phyloP scores from a whole-genome alignment of 1,140 invertebrate genomes.

The Doryteuthis pealeii region DNA sequence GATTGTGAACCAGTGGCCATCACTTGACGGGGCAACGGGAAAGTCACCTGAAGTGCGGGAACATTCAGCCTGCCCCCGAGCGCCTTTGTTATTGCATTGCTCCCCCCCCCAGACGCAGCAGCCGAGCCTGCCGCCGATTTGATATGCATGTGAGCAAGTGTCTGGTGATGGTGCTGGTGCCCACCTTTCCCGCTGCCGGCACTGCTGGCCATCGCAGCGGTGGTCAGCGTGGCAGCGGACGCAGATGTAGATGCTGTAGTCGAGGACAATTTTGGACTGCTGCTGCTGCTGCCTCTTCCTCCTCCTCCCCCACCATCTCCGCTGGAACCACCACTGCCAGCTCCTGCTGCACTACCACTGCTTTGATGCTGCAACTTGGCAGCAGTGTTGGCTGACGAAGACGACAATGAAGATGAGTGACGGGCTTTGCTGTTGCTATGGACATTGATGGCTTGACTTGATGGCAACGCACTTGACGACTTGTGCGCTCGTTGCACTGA shows the following conservation, averaged over 20 bases:
- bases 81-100: slow-evolving; percentile 8
- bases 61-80: neutral
- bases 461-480: no score
- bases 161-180: neutral
- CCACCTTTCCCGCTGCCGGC: neutral
- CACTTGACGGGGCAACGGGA: neutral
- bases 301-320: neutral
- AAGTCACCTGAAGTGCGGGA: neutral
- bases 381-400: neutral
- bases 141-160: neutral
- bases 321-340: no score
- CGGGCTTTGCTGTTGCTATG: slow-evolving; percentile 5
- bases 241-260: neutral
- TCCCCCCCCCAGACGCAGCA: neutral
- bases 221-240: neutral
- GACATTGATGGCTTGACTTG: neutral
- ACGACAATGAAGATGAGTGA: neutral
- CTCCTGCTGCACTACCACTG: neutral
- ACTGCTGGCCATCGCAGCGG: neutral
- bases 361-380: neutral
- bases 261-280: neutral
- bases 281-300: neutral
- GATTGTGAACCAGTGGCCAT: neutral
- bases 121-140: neutral
- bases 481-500: neutral